Conservation (phyloP, 2,113 vertebrate genomes). For the Dascyllus trimaculatus region DNA sequence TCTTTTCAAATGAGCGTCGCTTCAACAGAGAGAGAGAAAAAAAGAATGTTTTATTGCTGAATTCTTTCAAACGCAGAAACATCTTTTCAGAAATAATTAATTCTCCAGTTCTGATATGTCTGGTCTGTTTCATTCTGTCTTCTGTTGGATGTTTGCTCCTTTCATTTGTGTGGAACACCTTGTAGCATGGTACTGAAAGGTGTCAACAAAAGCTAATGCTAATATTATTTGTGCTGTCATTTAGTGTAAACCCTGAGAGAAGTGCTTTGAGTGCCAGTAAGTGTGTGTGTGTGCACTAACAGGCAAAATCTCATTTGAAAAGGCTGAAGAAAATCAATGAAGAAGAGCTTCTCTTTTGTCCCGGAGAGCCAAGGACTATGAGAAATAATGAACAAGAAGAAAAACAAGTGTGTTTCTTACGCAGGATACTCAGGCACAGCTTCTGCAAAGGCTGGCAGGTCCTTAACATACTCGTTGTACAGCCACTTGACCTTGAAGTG, state of each 20-base stretch:
- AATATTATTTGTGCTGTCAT: conserved; percentile 7
- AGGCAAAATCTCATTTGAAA: neutral
- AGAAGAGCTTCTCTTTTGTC: neutral
- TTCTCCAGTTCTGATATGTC: neutral
- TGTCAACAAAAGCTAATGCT: neutral
- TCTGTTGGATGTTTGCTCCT: too few relatives aligned
- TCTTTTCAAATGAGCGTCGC: too few relatives aligned
- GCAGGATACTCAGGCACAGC: conserved; percentile 92
- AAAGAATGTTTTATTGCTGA: too few relatives aligned
- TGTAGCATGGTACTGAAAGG: too few relatives aligned
- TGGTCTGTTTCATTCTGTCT: too few relatives aligned
- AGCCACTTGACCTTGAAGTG: conserved; percentile 99
- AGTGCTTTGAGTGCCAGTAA: neutral
- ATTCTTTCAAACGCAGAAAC: too few relatives aligned
- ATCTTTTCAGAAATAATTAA: too few relatives aligned
- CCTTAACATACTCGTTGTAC: conserved; percentile 92
- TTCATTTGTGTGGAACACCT: too few relatives aligned
- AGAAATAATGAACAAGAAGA: neutral
- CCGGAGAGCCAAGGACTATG: neutral
- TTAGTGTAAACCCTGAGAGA: neutral
- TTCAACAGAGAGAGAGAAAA: too few relatives aligned
- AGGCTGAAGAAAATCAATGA: conserved; percentile 17
- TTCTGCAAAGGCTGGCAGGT: conserved; percentile 88
- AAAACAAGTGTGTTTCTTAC: conserved; percentile 83
- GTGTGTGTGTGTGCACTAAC: neutral